Conservation (phyloP, 2,113 vertebrate species). For the Embiotoca jacksoni region DNA sequence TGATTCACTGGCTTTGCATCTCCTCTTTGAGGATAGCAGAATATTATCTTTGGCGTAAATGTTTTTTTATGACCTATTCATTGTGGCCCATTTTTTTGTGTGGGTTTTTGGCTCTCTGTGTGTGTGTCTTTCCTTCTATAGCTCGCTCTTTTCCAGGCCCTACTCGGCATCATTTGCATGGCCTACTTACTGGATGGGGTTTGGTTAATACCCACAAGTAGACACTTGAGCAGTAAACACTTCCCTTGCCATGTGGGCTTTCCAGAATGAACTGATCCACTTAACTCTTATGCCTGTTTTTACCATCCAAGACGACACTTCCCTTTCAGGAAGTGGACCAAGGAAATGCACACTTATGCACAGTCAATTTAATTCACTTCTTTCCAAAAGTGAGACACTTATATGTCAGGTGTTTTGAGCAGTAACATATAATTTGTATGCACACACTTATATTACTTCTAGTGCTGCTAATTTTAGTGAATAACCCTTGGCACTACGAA, state of each 20-base stretch:
- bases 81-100: constrained; percentile 53
- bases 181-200: constrained; percentile 77
- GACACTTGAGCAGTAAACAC: constrained; percentile 75
- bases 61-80: constrained; percentile 35
- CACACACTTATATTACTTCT: neutral
- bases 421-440: neutral
- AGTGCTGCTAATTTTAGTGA: no score
- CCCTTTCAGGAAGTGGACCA: constrained; percentile 18
- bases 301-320: constrained; percentile 26
- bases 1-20: constrained; percentile 50
- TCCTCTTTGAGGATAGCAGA: constrained; percentile 31
- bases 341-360: constrained; percentile 4
- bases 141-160: constrained; percentile 59
- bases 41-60: constrained; percentile 20
- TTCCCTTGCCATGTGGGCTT: constrained; percentile 57
- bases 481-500: no score
- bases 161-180: constrained; percentile 77
- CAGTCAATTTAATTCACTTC: neutral
- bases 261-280: constrained; percentile 71
- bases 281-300: constrained; percentile 59
- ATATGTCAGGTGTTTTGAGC: neutral
- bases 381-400: constrained; percentile 11
- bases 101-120: constrained; percentile 49
- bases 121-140: constrained; percentile 50
- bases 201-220: constrained; percentile 79